Evolutionary conservation across 1,140 invertebrate species (phyloP), one percentile per base, ranked within the genome.

Genomic region (Caenorhabditis briggsae): DNA sequence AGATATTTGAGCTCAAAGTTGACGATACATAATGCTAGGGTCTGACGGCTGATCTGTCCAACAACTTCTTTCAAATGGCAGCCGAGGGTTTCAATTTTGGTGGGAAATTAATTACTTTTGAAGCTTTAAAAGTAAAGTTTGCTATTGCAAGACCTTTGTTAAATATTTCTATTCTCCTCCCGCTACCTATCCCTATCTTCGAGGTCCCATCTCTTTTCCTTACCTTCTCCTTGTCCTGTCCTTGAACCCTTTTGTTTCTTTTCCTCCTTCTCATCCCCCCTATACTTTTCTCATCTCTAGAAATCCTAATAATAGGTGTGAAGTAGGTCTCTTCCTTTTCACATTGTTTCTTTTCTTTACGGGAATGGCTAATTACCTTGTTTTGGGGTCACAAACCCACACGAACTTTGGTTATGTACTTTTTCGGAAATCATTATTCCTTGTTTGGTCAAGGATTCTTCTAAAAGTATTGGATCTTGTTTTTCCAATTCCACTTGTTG

Each of bases 311-410:
- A 70, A 70, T 46, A 70, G 64, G 16, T 25, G 59, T 11, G 59
- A 64, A 64, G 16, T 74, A 74, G 61, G 61, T 14, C 61, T 65
- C 25, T 33, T 18, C 18, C 25, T 12, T 65, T 18, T 65, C 25
- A 33, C 25, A 6, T 33, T 18, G 8, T 74, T 74, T 18, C 23
- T 5, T 65, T 41, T 65, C 33, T 64, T 25, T 64, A 14, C 64
- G 41, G 41, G 41, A 70, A 70, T n/a, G 6, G 41, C 64, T 78
- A 78, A 78, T 78, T 78, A 78, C 46, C 70, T 78, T 78, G 43
- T 65, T 65, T 65, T 65, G 23, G 50, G 16, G 50, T 14, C 33
- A 33, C 33, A 33, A 33, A 1, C 33, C 33, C 1, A 53, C 25
- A 64, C 12, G 61, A 33, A 14, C 12, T 65, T 53, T 53, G 50